These are phyloP conservation scores for Lates japonicus DNA, from an alignment of 2,797 vertebrate genomes.

Conservation along the genomic window DNA sequence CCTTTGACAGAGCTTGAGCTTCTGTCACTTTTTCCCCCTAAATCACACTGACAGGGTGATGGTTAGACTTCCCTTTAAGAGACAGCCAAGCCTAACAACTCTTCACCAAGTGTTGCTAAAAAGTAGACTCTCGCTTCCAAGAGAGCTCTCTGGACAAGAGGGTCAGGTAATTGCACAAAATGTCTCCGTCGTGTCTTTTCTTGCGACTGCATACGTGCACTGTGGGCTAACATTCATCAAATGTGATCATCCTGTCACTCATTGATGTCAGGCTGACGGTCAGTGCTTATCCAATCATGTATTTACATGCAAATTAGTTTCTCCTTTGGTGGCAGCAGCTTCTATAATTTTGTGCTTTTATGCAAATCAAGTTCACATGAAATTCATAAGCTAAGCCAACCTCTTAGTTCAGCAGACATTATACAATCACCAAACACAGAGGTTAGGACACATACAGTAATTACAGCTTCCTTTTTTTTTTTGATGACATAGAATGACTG, in stretches of 20 bases:
- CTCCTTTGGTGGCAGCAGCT: conserved; percentile 9
- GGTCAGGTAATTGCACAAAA: conserved; percentile 39
- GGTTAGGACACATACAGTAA: conserved; percentile 19
- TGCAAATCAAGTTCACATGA: conserved; percentile 52
- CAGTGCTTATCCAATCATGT: conserved; percentile 30
- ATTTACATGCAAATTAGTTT: conserved; percentile 53
- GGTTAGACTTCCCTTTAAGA: conserved; percentile 22
- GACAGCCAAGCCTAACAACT: conserved; percentile 9
- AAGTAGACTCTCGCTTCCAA: conserved; percentile 2
- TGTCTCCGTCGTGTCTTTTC: conserved; percentile 24
- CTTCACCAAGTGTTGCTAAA: conserved; percentile 29
- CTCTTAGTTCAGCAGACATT: conserved; percentile 19
- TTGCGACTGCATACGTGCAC: neutral
- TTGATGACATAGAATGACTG: conserved; percentile 15
- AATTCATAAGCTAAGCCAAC: conserved; percentile 23
- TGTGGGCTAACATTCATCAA: conserved; percentile 36
- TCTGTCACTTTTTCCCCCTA: conserved; percentile 3
- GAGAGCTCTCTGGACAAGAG: conserved; percentile 22
- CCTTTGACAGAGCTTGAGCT: conserved; percentile 9
- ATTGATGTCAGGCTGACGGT: conserved; percentile 18
- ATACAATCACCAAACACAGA: conserved; percentile 14
- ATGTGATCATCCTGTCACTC: conserved; percentile 17
- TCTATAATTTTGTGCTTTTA: conserved; percentile 55
- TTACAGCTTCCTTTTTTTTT: conserved; percentile 25
- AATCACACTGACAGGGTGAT: conserved; percentile 9